phyloP scores from a whole-genome alignment of 2,113 vertebrate species.

The Macquaria ambigua region DNA sequence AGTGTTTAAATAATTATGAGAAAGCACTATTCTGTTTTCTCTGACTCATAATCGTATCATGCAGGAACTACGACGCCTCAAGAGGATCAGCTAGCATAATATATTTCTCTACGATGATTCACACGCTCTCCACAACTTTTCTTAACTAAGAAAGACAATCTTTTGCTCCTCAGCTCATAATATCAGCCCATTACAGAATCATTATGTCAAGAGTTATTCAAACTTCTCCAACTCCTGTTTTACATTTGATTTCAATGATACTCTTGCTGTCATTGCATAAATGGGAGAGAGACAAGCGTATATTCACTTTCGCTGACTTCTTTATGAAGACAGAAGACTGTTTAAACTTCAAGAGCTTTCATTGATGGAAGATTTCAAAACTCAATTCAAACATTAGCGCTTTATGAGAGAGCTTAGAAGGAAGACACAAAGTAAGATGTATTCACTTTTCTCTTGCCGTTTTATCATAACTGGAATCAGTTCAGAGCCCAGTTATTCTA shows the following conservation, averaged over 20 bases:
- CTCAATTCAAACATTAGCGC: neutral
- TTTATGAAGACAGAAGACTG: conserved; percentile 20
- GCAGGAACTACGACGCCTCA: conserved; percentile 18
- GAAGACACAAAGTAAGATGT: conserved; percentile 5
- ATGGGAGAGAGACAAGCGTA: neutral
- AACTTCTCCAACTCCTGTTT: conserved; percentile 24
- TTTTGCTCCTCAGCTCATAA: conserved; percentile 6
- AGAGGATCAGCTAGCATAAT: conserved; percentile 30
- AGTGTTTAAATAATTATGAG: conserved; percentile 56
- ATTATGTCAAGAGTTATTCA: conserved; percentile 33
- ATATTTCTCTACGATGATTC: conserved; percentile 20
- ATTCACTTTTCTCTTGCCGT: conserved; percentile 4
- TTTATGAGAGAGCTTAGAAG: conserved; percentile 9
- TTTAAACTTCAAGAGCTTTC: conserved; percentile 34
- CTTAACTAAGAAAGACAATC: conserved; percentile 23
- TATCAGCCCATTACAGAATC: conserved; percentile 32
- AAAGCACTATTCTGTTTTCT: conserved; percentile 20
- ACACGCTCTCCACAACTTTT: neutral
- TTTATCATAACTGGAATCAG: conserved; percentile 19
- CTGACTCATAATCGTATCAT: conserved; percentile 24
- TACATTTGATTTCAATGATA: conserved; percentile 17
- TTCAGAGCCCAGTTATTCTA: conserved; percentile 4
- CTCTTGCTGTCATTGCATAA: neutral
- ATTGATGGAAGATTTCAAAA: conserved; percentile 18
- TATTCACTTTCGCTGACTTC: conserved; percentile 17